Conservation (phyloP, 2,888 invertebrate species). For the Drosophila vallismaia region DNA sequence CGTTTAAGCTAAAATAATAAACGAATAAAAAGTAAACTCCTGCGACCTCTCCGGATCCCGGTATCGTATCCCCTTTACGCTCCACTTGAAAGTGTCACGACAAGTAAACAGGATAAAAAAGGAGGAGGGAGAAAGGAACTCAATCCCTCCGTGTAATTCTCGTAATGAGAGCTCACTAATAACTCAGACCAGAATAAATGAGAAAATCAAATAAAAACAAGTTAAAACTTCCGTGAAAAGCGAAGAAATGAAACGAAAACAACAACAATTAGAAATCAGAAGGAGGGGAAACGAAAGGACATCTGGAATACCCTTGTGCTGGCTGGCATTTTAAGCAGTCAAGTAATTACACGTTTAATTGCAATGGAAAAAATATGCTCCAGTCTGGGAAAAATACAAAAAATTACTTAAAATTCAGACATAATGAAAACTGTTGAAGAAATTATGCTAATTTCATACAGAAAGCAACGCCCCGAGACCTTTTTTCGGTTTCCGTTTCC, state of each 20-base stretch:
- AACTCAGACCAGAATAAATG: constrained; percentile 56
- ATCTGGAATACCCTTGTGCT: constrained; percentile 21
- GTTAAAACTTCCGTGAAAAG: constrained; percentile 69
- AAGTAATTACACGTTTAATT: constrained; percentile 84
- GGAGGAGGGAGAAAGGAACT: constrained; percentile 1
- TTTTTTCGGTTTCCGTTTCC: constrained; percentile 31
- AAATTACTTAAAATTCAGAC: constrained; percentile 73
- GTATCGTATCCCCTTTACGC: constrained; percentile 14
- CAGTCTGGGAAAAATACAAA: constrained; percentile 44
- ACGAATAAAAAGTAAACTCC: constrained; percentile 42
- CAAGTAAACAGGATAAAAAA: constrained; percentile 56
- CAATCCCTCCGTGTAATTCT: constrained; percentile 5
- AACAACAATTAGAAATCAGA: constrained; percentile 38
- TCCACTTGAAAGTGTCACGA: constrained; percentile 63
- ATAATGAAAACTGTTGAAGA: constrained; percentile 69
- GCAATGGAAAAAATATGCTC: constrained; percentile 61
- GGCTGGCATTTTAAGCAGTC: constrained; percentile 69
- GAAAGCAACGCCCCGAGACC: constrained; percentile 57
- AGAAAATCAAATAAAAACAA: constrained; percentile 48
- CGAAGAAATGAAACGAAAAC: constrained; percentile 38
- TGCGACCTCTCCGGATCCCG: constrained; percentile 13
- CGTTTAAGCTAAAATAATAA: constrained; percentile 50
- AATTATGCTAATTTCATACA: constrained; percentile 81
- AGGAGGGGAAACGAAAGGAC: constrained; percentile 16
- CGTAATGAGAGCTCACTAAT: constrained; percentile 61